Evolutionary conservation across 1,140 invertebrate species (phyloP).

Genomic region (Formica exsecta): DNA sequence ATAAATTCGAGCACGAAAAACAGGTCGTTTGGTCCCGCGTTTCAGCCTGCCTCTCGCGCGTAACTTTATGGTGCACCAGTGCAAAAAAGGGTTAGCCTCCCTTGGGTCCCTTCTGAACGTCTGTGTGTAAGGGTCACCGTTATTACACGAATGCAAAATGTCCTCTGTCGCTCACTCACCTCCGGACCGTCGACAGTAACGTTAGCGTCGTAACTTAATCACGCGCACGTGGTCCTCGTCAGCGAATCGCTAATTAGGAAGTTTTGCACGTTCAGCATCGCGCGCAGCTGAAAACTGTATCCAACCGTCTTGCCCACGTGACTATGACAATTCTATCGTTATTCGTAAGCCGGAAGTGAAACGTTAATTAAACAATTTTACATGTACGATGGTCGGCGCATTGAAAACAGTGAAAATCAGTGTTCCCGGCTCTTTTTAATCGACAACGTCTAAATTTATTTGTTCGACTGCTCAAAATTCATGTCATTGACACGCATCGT

Average conservation of each 20-base stretch:
- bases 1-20: constrained; percentile 71
- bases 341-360: constrained; percentile 8
- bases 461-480: neutral
- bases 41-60: constrained; percentile 44
- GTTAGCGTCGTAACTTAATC: constrained; percentile 54
- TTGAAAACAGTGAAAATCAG: neutral
- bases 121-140: constrained; percentile 73
- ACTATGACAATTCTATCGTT: neutral
- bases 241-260: constrained; percentile 41
- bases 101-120: constrained; percentile 49
- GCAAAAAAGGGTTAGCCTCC: constrained; percentile 77
- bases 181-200: constrained; percentile 72
- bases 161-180: constrained; percentile 80
- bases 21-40: constrained; percentile 8
- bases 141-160: constrained; percentile 82
- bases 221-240: neutral
- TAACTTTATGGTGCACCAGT: constrained; percentile 68
- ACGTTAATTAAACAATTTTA: constrained; percentile 7
- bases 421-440: neutral
- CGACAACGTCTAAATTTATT: neutral
- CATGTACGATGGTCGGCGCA: neutral
- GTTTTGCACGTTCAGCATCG: constrained; percentile 2
- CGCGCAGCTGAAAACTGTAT: neutral
- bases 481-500: neutral
- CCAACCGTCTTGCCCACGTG: too few relatives aligned